Percentiles rank a stretch among this genome's conserved stretches.
These are phyloP conservation scores for Malaclemys terrapin DNA, from an alignment of 2,113 vertebrate genomes.

Conservation along the genomic window DNA sequence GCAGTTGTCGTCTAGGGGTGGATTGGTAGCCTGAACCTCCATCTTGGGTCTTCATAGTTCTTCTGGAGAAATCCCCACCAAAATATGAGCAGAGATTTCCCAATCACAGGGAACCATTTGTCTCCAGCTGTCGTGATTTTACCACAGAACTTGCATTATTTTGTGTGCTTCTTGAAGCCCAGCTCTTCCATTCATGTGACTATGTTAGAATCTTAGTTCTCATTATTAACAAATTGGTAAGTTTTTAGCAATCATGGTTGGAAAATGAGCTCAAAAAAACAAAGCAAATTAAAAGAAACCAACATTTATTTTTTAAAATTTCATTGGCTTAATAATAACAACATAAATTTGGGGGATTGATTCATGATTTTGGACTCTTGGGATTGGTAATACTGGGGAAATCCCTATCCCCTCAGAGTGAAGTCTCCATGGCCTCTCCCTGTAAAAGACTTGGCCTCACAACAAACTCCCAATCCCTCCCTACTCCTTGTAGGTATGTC, in stretches of 20 bases:
- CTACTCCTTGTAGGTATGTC: neutral
- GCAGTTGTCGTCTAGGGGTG: neutral
- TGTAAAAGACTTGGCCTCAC: neutral
- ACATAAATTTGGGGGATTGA: neutral
- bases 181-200: neutral
- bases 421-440: neutral
- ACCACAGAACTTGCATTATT: neutral
- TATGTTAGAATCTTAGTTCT: neutral
- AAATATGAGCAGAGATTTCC: neutral
- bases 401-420: neutral
- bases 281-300: neutral
- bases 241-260: neutral
- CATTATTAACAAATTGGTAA: fast-evolving
- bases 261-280: conserved; percentile 1
- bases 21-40: neutral
- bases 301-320: neutral
- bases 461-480: neutral
- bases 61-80: conserved; percentile 11
- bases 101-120: neutral
- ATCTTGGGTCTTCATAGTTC: conserved; percentile 4
- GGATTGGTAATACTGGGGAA: neutral
- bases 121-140: neutral
- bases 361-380: neutral
- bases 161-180: neutral
- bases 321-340: neutral